Percentiles rank a stretch among this genome's conserved stretches.
phyloP scores from a whole-genome alignment of 1,140 invertebrate species.

The Diuraphis noxia region DNA sequence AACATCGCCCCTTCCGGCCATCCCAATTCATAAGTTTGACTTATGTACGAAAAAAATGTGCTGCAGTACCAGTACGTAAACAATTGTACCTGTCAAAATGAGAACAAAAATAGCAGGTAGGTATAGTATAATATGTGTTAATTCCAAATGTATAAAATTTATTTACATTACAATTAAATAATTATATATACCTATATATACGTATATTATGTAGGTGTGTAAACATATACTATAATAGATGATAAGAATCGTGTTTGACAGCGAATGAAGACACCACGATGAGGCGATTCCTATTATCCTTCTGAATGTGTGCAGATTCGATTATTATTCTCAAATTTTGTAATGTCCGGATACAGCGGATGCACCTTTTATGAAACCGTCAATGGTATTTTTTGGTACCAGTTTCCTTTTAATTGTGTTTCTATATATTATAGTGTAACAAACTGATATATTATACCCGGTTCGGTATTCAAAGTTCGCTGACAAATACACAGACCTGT shows the following conservation, averaged over 20 bases:
- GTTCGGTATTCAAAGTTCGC: constrained; percentile 4
- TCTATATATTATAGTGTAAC: neutral
- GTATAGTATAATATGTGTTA: neutral
- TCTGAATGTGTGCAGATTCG: neutral
- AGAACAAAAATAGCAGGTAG: neutral
- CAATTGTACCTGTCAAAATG: neutral
- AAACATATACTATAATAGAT: neutral
- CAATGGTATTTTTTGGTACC: neutral
- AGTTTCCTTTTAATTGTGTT: neutral
- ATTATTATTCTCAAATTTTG: neutral
- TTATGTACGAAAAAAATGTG: neutral
- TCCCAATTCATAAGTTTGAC: neutral
- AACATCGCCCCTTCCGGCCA: neutral
- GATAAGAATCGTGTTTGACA: neutral
- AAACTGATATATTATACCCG: neutral
- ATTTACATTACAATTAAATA: neutral
- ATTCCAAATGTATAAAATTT: neutral
- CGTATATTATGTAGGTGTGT: neutral
- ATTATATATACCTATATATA: neutral
- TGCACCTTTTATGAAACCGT: neutral
- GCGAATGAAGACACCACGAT: neutral
- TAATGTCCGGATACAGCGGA: neutral
- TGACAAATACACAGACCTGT: neutral
- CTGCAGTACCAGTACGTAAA: neutral
- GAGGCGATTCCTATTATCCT: neutral